A percentile compares a stretch with the other conserved stretches of the same genome.
These are phyloP conservation scores for Beaufortia kweichowensis DNA, from an alignment of 2,113 vertebrate genomes.

Conservation along the genomic window DNA sequence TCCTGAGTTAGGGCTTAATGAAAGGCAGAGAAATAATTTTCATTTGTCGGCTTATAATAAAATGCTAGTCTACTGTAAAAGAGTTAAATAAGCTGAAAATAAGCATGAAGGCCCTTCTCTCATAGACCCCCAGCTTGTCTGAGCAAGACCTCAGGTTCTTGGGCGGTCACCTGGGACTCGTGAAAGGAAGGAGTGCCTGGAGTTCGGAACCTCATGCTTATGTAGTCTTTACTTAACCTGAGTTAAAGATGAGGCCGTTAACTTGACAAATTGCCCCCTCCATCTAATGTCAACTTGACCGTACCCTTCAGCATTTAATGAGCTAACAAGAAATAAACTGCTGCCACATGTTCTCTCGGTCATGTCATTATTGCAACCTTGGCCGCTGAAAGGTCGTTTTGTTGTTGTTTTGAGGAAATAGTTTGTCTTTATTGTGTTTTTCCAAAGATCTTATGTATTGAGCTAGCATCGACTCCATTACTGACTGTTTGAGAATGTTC, in stretches of 20 bases:
- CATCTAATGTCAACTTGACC: slow-evolving; percentile 68
- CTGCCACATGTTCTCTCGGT: background rate
- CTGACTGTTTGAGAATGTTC: too few relatives aligned
- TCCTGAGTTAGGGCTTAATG: slow-evolving; percentile 16
- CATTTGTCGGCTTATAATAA: background rate
- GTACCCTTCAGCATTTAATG: background rate
- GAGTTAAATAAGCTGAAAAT: slow-evolving; percentile 15
- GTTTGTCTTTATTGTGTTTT: background rate
- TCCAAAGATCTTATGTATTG: background rate
- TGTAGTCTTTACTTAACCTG: slow-evolving; percentile 52
- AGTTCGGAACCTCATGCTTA: slow-evolving; percentile 32
- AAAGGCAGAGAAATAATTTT: slow-evolving; percentile 4
- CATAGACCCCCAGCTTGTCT: slow-evolving; percentile 18
- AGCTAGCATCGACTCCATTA: too few relatives aligned
- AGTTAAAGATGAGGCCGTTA: slow-evolving; percentile 39
- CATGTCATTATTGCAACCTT: background rate
- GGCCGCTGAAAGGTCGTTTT: too few relatives aligned
- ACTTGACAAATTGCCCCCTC: slow-evolving; percentile 68
- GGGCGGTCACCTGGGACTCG: slow-evolving; percentile 26
- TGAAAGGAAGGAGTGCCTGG: slow-evolving; percentile 29
- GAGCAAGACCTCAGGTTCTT: slow-evolving; percentile 22
- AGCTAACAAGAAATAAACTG: background rate
- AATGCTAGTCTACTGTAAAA: background rate
- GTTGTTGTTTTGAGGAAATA: slow-evolving; percentile 1
- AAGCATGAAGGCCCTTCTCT: slow-evolving; percentile 21